Base-by-base conservation (phyloP, 2,113 vertebrate species). In the Labeo catla region DNA sequence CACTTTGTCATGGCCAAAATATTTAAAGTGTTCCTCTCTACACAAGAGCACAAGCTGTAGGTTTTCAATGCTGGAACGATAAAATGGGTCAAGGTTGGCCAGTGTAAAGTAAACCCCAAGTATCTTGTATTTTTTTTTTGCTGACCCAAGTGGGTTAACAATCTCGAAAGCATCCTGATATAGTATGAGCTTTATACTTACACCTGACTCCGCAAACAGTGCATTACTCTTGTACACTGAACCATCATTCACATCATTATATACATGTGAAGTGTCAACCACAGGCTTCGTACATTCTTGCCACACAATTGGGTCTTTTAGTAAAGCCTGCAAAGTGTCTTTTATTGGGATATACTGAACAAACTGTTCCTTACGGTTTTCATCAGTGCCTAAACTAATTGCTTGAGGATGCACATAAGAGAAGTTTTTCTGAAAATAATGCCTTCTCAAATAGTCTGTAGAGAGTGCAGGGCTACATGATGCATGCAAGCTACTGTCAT, bases 51-150 rank as follows among this genome's bases (percentile, higher is more conserved):
- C 19, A 59, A 59, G 57, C 19, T 59, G 57, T 8, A 59, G n/a
- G 57, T 59, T n/a, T 59, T 59, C 57, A 59, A 59, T 8, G 1
- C 21, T 59, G 57, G 19, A 59, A 59, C 2, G 57, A 59, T 82
- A 47, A 34, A 82, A 82, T 15, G 52, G 68, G n/a, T 86, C 49
- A 72, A 76, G 57, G 45, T 59, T 74, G 68, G 65, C 23, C 83
- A 43, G 83, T 86, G 82, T 78, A 45, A 87, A 87, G 47, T 84
- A 84, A n/a, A 87, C 81, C 16, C 73, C 76, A 36, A 84, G 28
- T 57, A 84, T 45, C 49, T 87, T 87, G 45, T 87, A n/a, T 72
- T 43, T 72, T 45, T 72, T 45, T 70, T 70, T 70, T 15, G 36
- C 36, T 70, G 66, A 39, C 36, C 66, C 66, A 70, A 70, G 36